Conservation (phyloP, 92 coral and sea anemone genomes). For the Palythoa grandiflora region DNA sequence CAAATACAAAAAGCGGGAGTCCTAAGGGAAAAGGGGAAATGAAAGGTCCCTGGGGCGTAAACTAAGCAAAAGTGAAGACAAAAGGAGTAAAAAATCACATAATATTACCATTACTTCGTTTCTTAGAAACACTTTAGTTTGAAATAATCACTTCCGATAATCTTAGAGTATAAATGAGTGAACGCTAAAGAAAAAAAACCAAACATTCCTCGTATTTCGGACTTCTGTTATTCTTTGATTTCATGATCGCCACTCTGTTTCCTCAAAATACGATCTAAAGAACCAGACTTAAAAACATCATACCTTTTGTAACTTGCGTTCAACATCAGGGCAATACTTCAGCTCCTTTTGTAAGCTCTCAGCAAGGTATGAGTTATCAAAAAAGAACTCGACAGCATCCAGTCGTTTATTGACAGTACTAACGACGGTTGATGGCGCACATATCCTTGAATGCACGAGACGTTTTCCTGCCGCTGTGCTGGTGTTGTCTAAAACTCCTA, state of each 20-base stretch:
- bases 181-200: too few species aligned
- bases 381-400: constrained; percentile 77
- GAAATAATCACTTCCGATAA: too few species aligned
- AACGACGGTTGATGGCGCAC: constrained; percentile 83
- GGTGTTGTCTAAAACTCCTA: constrained; percentile 85
- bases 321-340: constrained; percentile 80
- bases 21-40: too few species aligned
- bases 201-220: too few species aligned
- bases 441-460: constrained; percentile 68
- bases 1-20: too few species aligned
- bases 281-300: background rate
- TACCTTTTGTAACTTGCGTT: constrained; percentile 85
- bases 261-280: background rate
- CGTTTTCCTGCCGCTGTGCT: constrained; percentile 84
- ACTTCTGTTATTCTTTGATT: background rate
- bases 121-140: too few species aligned
- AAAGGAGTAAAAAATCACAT: too few species aligned
- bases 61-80: too few species aligned
- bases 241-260: background rate
- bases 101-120: too few species aligned
- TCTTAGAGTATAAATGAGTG: too few species aligned
- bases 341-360: constrained; percentile 76
- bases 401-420: constrained; percentile 60
- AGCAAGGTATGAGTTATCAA: constrained; percentile 66
- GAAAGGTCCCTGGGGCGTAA: too few species aligned